Evolutionary conservation across 2,888 invertebrate genomes (phyloP).

Genomic region (Cylloceria caligata): DNA sequence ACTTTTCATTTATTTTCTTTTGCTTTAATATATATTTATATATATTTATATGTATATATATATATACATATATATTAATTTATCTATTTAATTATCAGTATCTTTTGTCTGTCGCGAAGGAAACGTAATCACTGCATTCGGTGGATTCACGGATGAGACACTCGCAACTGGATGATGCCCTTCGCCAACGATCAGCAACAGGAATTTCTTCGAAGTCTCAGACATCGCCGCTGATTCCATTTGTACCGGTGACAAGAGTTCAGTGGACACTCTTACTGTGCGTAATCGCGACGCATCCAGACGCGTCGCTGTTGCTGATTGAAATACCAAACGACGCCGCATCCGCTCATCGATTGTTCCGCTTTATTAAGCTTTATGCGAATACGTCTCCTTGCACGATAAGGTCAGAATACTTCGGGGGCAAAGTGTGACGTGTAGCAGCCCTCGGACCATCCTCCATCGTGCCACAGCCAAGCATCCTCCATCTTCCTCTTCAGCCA

Average conservation of each 20-base stretch:
- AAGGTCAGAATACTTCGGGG: conserved; percentile 46
- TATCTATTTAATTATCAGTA: conserved; percentile 33
- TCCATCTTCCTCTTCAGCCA: conserved; percentile 66
- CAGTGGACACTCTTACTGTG: conserved; percentile 18
- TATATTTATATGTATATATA: conserved; percentile 47
- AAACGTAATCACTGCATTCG: conserved; percentile 48
- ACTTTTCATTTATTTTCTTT: neutral
- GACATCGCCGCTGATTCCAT: neutral
- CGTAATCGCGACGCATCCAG: conserved; percentile 18
- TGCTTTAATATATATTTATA: conserved; percentile 29
- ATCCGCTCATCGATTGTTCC: neutral
- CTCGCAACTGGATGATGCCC: conserved; percentile 20
- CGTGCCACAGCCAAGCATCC: conserved; percentile 78
- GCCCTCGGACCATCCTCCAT: conserved; percentile 81
- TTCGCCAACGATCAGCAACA: conserved; percentile 1
- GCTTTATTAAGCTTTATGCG: neutral
- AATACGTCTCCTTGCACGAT: conserved; percentile 34
- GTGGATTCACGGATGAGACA: conserved; percentile 47
- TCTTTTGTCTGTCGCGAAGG: conserved; percentile 41
- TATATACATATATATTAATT: conserved; percentile 10
- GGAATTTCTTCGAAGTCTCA: neutral
- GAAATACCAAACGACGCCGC: conserved; percentile 8
- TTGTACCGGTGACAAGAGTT: conserved; percentile 1
- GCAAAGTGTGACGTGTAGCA: conserved; percentile 80
- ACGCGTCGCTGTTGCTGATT: conserved; percentile 16